Evolutionary conservation across 2,888 invertebrate species (phyloP).

Genomic region (Parthenolecanium corni): DNA sequence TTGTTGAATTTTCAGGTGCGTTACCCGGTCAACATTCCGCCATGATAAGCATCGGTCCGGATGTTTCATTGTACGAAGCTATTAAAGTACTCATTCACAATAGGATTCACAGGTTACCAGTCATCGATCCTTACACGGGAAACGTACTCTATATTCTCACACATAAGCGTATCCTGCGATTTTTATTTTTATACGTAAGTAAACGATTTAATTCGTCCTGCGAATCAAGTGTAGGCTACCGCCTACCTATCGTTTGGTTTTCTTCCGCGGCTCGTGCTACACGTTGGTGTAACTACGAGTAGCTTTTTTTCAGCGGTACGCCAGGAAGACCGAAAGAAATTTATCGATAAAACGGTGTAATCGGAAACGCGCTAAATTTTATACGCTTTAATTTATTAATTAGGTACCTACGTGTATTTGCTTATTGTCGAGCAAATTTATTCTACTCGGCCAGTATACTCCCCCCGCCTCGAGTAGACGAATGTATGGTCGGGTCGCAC

Average conservation of each 20-base stretch:
- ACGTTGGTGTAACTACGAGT: not conserved
- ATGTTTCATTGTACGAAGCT: slow-evolving; percentile 86
- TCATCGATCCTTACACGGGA: slow-evolving; percentile 88
- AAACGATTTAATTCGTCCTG: not conserved
- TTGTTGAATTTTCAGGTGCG: slow-evolving; percentile 20
- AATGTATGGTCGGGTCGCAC: no score
- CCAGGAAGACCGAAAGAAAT: no score
- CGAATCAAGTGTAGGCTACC: no score
- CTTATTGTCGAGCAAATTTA: no score
- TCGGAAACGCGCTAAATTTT: no score
- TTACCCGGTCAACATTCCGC: slow-evolving; percentile 38
- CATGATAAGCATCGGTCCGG: slow-evolving; percentile 83
- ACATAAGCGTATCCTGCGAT: slow-evolving; percentile 93
- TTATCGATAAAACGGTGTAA: no score
- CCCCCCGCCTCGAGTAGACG: no score
- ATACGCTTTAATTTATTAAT: no score
- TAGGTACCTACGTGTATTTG: no score
- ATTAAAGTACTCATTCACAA: slow-evolving; percentile 84
- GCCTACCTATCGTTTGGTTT: no score
- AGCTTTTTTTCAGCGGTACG: not conserved
- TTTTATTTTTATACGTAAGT: slow-evolving; percentile 96
- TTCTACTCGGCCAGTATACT: no score
- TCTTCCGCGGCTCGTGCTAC: no score
- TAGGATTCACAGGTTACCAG: slow-evolving; percentile 92
- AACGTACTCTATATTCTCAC: slow-evolving; percentile 97